These are phyloP conservation scores for Agrochola litura DNA, from an alignment of 2,888 invertebrate genomes.

Conservation along the genomic window DNA sequence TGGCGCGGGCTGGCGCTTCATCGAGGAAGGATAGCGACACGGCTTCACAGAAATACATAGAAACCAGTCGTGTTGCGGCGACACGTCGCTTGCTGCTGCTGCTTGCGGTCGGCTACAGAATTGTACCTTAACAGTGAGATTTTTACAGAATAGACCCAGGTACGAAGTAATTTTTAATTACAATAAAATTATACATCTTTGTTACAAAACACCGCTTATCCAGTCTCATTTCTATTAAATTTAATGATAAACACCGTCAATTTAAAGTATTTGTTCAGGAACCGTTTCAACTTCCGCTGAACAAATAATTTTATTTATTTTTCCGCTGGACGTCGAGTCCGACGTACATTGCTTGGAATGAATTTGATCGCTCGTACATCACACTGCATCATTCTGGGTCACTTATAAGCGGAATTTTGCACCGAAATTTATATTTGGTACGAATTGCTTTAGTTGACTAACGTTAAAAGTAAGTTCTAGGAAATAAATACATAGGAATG, in stretches of 20 bases:
- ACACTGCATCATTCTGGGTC: conserved; percentile 64
- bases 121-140: no score
- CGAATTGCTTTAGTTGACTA: conserved; percentile 11
- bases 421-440: background rate
- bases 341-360: conserved; percentile 42
- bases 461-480: background rate
- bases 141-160: no score
- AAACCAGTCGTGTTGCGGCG: no score
- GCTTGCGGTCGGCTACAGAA: no score
- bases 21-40: no score
- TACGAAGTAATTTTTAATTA: background rate
- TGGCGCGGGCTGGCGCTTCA: no score
- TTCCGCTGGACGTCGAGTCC: conserved; percentile 3
- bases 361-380: conserved; percentile 66
- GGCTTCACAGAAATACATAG: no score
- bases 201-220: conserved; percentile 55
- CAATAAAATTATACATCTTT: conserved; percentile 33
- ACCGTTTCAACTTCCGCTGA: conserved; percentile 63
- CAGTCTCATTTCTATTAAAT: conserved; percentile 68
- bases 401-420: conserved; percentile 19
- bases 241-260: conserved; percentile 67
- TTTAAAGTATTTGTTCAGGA: conserved; percentile 70
- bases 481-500: background rate
- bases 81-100: no score
- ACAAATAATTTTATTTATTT: conserved; percentile 44